phyloP scores from a whole-genome alignment of 2,113 vertebrate genomes.

The Dolichotis patagonum region DNA sequence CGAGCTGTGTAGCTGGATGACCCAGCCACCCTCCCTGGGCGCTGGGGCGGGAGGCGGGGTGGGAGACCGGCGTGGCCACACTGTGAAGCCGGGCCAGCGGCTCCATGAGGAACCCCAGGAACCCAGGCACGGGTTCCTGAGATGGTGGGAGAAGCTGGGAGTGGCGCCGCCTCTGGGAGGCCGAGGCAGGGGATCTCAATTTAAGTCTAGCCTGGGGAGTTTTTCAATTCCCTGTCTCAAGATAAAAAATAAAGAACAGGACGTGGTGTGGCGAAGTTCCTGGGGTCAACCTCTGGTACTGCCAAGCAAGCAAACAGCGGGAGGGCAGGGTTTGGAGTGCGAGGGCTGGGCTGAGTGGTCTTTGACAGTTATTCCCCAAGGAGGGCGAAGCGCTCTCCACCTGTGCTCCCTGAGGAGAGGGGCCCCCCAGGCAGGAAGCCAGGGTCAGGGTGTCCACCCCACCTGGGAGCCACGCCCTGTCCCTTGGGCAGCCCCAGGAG shows the following conservation, averaged over 20 bases:
- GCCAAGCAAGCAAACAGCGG: neutral
- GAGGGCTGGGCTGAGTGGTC: too few relatives aligned
- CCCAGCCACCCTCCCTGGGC: neutral
- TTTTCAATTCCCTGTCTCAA: neutral
- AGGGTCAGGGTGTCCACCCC: neutral
- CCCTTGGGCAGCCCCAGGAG: rapidly evolving
- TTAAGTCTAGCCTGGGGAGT: neutral
- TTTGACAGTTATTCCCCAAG: neutral
- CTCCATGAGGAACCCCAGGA: neutral
- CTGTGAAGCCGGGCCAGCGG: neutral
- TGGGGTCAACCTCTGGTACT: neutral
- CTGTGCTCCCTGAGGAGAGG: rapidly evolving
- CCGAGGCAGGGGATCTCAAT: neutral
- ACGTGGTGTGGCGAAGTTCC: neutral
- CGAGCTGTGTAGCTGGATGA: neutral
- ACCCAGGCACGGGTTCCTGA: neutral
- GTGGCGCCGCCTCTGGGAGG: neutral
- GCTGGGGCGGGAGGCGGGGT: neutral
- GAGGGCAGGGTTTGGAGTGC: neutral
- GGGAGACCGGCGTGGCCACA: neutral
- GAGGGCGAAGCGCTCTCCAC: too few relatives aligned
- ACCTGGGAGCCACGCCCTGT: neutral
- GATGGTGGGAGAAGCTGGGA: neutral
- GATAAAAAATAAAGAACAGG: neutral
- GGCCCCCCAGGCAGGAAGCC: neutral